Conservation (phyloP, 92 coral and sea anemone genomes). For the Porites evermanni region DNA sequence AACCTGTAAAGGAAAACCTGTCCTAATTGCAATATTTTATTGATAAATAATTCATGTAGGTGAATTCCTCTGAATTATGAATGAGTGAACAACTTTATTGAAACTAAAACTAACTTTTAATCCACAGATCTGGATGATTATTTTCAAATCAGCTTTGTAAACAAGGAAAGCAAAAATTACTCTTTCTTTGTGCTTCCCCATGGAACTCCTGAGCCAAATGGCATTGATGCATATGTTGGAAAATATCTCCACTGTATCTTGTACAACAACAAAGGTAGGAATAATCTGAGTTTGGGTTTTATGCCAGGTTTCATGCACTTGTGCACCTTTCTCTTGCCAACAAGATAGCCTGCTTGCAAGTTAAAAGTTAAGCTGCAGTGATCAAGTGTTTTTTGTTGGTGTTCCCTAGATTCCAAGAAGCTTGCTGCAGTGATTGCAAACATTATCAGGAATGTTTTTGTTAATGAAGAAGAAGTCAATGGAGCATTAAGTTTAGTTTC, state of each 20-base stretch:
- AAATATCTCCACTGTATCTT: conserved; percentile 24
- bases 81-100: too few species aligned
- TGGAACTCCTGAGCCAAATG: conserved; percentile 16
- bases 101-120: too few species aligned
- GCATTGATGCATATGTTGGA: conserved; percentile 24
- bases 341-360: not conserved
- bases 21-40: not conserved
- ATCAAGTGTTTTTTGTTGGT: too few species aligned
- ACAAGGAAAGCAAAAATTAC: conserved; percentile 11
- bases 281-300: too few species aligned
- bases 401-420: conserved; percentile 54
- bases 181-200: conserved; percentile 39
- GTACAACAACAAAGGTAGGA: conserved; percentile 34
- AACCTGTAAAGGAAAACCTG: not conserved
- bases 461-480: conserved; percentile 66
- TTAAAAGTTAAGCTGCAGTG: not conserved
- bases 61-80: not conserved
- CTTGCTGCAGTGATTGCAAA: conserved; percentile 52
- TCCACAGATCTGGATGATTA: conserved; percentile 46
- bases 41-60: not conserved
- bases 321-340: not conserved
- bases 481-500: conserved; percentile 67
- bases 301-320: not conserved
- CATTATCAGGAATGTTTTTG: conserved; percentile 61
- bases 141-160: conserved; percentile 4